phyloP scores from a whole-genome alignment of 2,888 invertebrate genomes.

The Dolomedes plantarius region DNA sequence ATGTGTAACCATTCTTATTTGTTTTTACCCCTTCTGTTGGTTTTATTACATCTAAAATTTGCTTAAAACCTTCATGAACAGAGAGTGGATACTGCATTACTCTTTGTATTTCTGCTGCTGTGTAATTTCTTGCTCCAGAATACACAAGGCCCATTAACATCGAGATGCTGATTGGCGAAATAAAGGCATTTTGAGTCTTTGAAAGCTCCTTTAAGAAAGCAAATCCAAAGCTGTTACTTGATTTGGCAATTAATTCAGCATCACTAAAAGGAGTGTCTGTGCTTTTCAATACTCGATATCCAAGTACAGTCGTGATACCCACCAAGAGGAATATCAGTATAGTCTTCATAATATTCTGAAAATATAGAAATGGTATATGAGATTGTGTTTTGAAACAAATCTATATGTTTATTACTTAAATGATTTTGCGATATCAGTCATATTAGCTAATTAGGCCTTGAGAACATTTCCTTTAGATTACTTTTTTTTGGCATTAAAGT shows the following conservation, averaged over 20 bases:
- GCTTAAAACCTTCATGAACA: slow-evolving; percentile 41
- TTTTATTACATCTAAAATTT: slow-evolving; percentile 41
- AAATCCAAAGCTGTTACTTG: slow-evolving; percentile 46
- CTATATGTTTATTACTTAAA: too few species aligned
- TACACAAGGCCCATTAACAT: slow-evolving; percentile 66
- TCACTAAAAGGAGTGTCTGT: not conserved
- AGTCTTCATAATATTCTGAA: not conserved
- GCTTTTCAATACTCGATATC: too few species aligned
- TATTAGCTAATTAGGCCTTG: too few species aligned
- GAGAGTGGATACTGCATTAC: slow-evolving; percentile 15
- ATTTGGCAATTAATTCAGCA: not conserved
- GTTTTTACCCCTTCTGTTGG: slow-evolving; percentile 25
- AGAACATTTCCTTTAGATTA: too few species aligned
- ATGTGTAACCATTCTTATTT: not conserved
- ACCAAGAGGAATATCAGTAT: not conserved
- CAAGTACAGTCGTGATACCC: too few species aligned
- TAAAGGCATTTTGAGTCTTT: slow-evolving; percentile 55
- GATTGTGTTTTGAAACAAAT: too few species aligned
- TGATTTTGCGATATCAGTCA: too few species aligned
- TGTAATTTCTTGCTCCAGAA: slow-evolving; percentile 48
- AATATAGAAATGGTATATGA: not conserved
- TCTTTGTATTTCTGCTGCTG: slow-evolving; percentile 60
- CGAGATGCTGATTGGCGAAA: slow-evolving; percentile 70
- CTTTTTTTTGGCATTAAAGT: too few species aligned
- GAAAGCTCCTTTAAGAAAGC: slow-evolving; percentile 17